phyloP scores from a whole-genome alignment of 2,888 invertebrate species.

The Melanophora roralis region DNA sequence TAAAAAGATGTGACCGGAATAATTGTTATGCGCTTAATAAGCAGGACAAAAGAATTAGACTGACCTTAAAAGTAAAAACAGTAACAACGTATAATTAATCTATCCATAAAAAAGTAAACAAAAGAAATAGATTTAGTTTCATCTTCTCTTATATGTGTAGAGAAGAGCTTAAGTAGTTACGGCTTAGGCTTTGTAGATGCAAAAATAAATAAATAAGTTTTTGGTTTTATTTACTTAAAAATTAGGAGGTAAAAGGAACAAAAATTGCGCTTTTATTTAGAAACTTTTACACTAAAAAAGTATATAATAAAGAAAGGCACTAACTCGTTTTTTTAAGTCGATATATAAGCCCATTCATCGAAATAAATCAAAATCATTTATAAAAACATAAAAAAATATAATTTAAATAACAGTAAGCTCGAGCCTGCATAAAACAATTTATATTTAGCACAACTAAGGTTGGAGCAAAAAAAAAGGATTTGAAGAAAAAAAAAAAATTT shows the following conservation, averaged over 20 bases:
- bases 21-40: constrained; percentile 45
- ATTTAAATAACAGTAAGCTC: no score
- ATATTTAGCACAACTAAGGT: no score
- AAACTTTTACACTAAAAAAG: background rate
- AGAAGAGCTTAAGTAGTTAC: background rate
- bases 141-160: background rate
- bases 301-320: no score
- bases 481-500: no score
- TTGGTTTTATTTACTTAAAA: background rate
- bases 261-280: background rate
- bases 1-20: constrained; percentile 62
- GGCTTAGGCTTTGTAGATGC: background rate
- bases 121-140: background rate
- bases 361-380: no score
- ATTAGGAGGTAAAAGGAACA: background rate
- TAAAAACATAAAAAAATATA: no score
- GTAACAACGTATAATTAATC: background rate
- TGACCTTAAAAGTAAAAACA: constrained; percentile 43
- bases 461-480: no score
- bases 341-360: no score
- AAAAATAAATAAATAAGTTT: background rate
- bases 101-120: constrained; percentile 15
- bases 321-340: no score
- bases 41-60: constrained; percentile 10
- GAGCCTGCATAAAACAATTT: no score